A percentile compares a stretch with the other conserved stretches of the same genome.
phyloP scores from a whole-genome alignment of 2,113 vertebrate genomes.

The Atlantisia rogersi region DNA sequence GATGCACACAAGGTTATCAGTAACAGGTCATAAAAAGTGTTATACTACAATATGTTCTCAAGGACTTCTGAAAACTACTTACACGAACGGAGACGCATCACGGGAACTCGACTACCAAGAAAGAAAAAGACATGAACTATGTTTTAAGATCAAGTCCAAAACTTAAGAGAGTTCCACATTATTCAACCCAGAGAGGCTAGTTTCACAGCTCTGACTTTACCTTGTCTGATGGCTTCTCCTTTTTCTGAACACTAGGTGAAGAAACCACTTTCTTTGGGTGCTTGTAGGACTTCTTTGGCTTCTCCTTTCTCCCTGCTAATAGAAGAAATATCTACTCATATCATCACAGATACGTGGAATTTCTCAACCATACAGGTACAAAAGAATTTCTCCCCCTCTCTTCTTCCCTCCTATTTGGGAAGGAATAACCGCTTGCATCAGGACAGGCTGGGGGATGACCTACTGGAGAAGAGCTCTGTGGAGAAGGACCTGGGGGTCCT shows the following conservation, averaged over 20 bases:
- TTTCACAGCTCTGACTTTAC: constrained; percentile 64
- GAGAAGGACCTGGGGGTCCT: too few species aligned
- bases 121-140: background rate
- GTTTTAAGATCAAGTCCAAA: background rate
- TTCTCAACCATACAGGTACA: background rate
- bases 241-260: constrained; percentile 89
- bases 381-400: background rate
- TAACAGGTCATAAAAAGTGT: background rate
- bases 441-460: too few species aligned
- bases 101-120: constrained; percentile 77
- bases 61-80: constrained; percentile 68
- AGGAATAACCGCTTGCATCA: too few species aligned
- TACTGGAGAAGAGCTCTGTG: too few species aligned
- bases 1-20: background rate
- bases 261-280: constrained; percentile 88
- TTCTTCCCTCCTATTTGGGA: too few species aligned
- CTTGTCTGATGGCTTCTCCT: constrained; percentile 88
- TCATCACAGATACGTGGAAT: background rate
- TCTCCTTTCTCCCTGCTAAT: constrained; percentile 81
- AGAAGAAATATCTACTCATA: background rate
- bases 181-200: background rate
- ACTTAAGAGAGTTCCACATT: background rate
- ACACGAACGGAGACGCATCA: constrained; percentile 92
- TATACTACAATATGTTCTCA: background rate
- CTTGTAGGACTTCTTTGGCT: constrained; percentile 84